A percentile compares a stretch with the other conserved stretches of the same genome.
phyloP scores from a whole-genome alignment of 2,113 vertebrate species.

The Pagrus major region DNA sequence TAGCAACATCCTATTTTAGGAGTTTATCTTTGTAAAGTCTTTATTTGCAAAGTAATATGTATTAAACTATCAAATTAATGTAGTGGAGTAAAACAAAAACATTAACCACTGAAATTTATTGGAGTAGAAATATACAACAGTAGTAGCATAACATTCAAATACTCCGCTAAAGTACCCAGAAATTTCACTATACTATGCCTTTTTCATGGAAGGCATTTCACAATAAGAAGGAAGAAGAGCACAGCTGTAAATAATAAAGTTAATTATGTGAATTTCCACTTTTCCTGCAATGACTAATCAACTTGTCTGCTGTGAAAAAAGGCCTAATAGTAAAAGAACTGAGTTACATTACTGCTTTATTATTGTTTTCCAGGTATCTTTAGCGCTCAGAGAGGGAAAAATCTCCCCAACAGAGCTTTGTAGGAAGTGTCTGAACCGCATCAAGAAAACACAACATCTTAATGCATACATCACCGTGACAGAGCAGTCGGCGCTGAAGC shows the following conservation, averaged over 20 bases:
- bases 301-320: background rate
- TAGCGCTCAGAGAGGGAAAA: slow-evolving; percentile 88
- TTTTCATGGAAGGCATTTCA: background rate
- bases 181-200: background rate
- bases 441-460: slow-evolving; percentile 88
- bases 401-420: slow-evolving; percentile 92
- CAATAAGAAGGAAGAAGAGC: background rate
- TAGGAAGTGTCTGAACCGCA: slow-evolving; percentile 88
- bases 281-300: background rate
- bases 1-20: background rate
- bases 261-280: background rate
- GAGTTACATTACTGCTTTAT: background rate
- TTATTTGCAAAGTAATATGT: background rate
- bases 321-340: background rate
- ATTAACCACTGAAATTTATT: background rate
- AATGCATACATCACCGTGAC: slow-evolving; percentile 93
- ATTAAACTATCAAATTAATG: background rate
- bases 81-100: background rate
- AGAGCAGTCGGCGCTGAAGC: slow-evolving; percentile 89
- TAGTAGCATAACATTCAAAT: background rate
- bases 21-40: background rate
- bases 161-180: background rate
- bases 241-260: background rate
- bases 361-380: slow-evolving; percentile 84
- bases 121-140: background rate